Percentiles rank a stretch among this genome's conserved stretches.
These are phyloP conservation scores for Halcyon chelicuti DNA, from an alignment of 2,797 vertebrate species.

Conservation along the genomic window DNA sequence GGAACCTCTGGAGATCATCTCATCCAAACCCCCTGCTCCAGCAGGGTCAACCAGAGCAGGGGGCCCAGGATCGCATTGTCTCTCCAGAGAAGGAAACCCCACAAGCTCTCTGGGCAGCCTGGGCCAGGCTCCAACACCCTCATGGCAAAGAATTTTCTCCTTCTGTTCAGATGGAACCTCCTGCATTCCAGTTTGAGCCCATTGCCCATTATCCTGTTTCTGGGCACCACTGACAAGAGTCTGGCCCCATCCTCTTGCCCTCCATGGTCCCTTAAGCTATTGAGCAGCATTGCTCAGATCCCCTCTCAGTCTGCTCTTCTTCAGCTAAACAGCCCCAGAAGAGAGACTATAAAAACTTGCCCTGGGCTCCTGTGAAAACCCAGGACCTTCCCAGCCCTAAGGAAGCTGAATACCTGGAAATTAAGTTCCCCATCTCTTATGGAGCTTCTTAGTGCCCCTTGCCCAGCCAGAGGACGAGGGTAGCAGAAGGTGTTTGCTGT, in stretches of 20 bases:
- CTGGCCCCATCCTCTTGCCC: background rate
- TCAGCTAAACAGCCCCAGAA: background rate
- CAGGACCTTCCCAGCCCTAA: background rate
- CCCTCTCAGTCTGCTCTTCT: background rate
- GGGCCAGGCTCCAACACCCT: background rate
- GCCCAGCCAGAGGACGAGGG: accelerated
- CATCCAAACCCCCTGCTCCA: background rate
- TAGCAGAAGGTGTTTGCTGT: background rate
- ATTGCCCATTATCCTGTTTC: background rate
- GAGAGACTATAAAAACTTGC: background rate
- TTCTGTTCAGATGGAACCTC: background rate
- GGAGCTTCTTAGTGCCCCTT: background rate
- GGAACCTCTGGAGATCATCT: background rate
- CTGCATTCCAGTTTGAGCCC: background rate
- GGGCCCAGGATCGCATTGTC: background rate
- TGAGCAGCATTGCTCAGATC: background rate
- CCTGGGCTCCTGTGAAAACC: background rate
- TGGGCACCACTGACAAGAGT: background rate
- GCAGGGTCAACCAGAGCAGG: background rate
- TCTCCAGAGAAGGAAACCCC: background rate
- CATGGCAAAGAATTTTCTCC: background rate
- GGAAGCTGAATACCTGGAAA: background rate
- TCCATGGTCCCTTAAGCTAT: background rate
- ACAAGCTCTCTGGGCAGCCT: background rate
- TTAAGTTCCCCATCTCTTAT: accelerated